Evolutionary conservation across 23 tunicate genomes (phyloP).

Genomic region (Botrylloides violaceus): DNA sequence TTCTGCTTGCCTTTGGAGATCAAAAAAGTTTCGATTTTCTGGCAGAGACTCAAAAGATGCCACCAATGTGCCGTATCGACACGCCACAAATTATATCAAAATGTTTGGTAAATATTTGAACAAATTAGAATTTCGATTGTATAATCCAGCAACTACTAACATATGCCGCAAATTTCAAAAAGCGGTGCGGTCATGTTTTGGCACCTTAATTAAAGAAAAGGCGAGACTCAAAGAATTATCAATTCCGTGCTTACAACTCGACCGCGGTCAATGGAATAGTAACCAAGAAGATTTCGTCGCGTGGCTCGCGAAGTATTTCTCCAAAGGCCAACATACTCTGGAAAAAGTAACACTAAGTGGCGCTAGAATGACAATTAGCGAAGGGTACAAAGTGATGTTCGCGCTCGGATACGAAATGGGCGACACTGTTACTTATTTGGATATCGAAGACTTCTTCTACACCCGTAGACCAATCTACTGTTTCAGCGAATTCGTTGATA

Average conservation of each 20-base stretch:
- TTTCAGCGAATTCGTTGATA: constrained; percentile 56
- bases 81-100: constrained; percentile 64
- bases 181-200: constrained; percentile 57
- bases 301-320: constrained; percentile 64
- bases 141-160: constrained; percentile 62
- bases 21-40: constrained; percentile 67
- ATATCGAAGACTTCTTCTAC: constrained; percentile 64
- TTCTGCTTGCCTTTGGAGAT: constrained; percentile 59
- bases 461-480: constrained; percentile 54
- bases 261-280: constrained; percentile 79
- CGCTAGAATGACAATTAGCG: constrained; percentile 57
- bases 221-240: constrained; percentile 46
- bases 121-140: constrained; percentile 58
- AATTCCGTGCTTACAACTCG: constrained; percentile 71
- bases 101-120: constrained; percentile 69
- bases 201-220: constrained; percentile 37
- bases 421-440: constrained; percentile 32
- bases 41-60: constrained; percentile 76
- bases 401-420: constrained; percentile 87
- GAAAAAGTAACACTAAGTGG: constrained; percentile 59
- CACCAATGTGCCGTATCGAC: constrained; percentile 61
- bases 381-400: constrained; percentile 76
- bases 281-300: constrained; percentile 71
- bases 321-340: constrained; percentile 64
- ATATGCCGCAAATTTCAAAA: constrained; percentile 87